Conservation (phyloP, 1,140 invertebrate genomes). For the Aphelinus atriplicis region DNA sequence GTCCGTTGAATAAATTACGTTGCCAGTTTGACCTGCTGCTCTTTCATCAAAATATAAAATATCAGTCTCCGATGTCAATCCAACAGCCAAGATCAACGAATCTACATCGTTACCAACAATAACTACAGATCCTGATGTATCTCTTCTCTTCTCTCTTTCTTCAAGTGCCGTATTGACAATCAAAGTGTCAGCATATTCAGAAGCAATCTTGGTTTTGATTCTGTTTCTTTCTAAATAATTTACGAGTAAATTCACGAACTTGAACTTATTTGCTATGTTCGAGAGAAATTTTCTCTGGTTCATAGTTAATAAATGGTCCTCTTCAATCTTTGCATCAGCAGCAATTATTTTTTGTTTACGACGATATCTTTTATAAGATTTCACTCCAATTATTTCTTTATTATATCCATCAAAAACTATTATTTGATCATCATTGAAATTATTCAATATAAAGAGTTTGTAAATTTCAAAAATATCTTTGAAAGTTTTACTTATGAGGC, state of each 20-base stretch:
- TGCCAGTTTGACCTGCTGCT: not conserved
- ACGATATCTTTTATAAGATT: conserved; percentile 39
- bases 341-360: conserved; percentile 10
- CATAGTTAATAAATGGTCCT: conserved; percentile 11
- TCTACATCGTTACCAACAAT: conserved; percentile 40
- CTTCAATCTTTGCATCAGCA: conserved; percentile 27
- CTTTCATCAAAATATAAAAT: conserved; percentile 27
- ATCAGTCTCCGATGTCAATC: not conserved
- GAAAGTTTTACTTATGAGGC: conserved; percentile 32
- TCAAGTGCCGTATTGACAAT: conserved; percentile 32
- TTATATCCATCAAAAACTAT: conserved; percentile 41
- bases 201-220: not conserved
- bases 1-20: conserved; percentile 16
- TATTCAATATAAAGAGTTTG: conserved; percentile 37
- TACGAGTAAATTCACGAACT: conserved; percentile 22
- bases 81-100: conserved; percentile 35
- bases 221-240: conserved; percentile 14
- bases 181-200: conserved; percentile 30
- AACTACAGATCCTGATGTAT: not conserved
- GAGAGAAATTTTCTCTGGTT: conserved; percentile 29
- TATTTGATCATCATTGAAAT: conserved; percentile 22
- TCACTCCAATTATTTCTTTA: conserved; percentile 28
- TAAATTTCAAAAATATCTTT: conserved; percentile 32
- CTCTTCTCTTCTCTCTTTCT: not conserved
- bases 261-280: conserved; percentile 28